These are phyloP conservation scores for Drosophila fungiperda DNA, from an alignment of 2,888 invertebrate species.

Conservation along the genomic window DNA sequence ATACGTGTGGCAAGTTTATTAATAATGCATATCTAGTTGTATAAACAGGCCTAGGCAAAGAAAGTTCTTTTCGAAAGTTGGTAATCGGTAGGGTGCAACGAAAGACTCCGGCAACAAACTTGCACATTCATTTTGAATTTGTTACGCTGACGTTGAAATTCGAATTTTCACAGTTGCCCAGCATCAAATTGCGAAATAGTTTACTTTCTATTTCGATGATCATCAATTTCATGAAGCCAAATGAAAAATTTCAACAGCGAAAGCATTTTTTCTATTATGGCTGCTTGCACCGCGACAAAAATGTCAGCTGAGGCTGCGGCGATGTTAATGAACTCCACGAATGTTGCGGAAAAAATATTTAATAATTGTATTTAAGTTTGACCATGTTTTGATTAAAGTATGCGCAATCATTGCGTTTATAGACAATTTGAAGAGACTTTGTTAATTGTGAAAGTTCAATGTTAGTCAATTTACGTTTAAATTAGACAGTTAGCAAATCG, in stretches of 20 bases:
- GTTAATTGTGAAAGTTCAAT: slow-evolving; percentile 59
- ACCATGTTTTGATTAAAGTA: slow-evolving; percentile 30
- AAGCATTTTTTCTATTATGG: slow-evolving; percentile 36
- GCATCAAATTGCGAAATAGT: slow-evolving; percentile 37
- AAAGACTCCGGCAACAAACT: slow-evolving; percentile 39
- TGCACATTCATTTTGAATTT: slow-evolving; percentile 25
- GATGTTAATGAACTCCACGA: slow-evolving; percentile 50
- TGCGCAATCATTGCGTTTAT: slow-evolving; percentile 22
- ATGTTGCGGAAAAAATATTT: slow-evolving; percentile 32
- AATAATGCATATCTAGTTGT: slow-evolving; percentile 24
- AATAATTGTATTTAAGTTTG: slow-evolving; percentile 46
- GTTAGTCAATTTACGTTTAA: slow-evolving; percentile 38
- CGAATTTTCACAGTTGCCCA: slow-evolving; percentile 47
- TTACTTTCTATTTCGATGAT: slow-evolving; percentile 60
- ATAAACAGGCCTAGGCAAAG: slow-evolving; percentile 20
- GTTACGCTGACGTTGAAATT: slow-evolving; percentile 24
- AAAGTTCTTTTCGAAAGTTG: slow-evolving; percentile 75
- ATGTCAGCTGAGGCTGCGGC: slow-evolving; percentile 31
- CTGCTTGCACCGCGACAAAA: slow-evolving; percentile 34
- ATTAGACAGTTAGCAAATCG: slow-evolving; percentile 22
- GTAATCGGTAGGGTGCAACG: background rate
- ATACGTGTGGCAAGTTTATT: slow-evolving; percentile 27
- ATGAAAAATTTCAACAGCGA: slow-evolving; percentile 40
- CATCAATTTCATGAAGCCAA: slow-evolving; percentile 34
- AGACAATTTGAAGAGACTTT: slow-evolving; percentile 32